Base-by-base conservation (phyloP, 2,113 vertebrate genomes). In the Leuciscus idus region DNA sequence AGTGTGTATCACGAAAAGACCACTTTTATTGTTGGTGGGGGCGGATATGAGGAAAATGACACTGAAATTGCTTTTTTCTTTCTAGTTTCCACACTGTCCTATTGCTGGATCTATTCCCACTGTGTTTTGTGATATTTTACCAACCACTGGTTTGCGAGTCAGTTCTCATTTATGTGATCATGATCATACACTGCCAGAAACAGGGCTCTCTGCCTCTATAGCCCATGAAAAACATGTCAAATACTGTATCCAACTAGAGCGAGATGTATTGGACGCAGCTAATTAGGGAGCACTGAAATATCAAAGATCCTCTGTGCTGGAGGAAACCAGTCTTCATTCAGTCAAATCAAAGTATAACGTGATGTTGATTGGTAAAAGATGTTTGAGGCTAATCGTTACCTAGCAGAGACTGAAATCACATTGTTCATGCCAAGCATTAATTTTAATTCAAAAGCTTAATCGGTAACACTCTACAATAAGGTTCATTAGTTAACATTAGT, bases 311-410 rank as follows among this genome's bases (percentile, higher is more conserved):
- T 46, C 26, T 64, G 39, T 33, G 26, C 46, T 28, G 73, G 15
- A 70, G 57, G 50, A 76, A 85, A 76, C 30, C 11, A 48, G 39
- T 43, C 82, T 85, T 89, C 75, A 84, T 84, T 84, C 85, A 68
- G 68, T 48, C 43, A 57, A 85, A 84, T 73, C 23, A 48, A 64
- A 87, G 57, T 76, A 83, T 68, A 48, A 84, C 11, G 21, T 30
- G 26, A 17, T 57, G 62, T 85, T 81, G 70, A 76, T 84, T 79
- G 36, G 30, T 19, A 5, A 76, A 81, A 43, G 26, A 43, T 57
- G n/a, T 46, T 74, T 64, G 33, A 30, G 13, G 23, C 33, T 81
- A 86, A 87, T 86, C 83, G 84, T 75, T 84, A 62, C 81, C 72
- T 86, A 52, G 39, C 57, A 59, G 10, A 26, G 62, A 36, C 50